Conservation (phyloP, 2,888 invertebrate species). For the Drosophila mercatorum region DNA sequence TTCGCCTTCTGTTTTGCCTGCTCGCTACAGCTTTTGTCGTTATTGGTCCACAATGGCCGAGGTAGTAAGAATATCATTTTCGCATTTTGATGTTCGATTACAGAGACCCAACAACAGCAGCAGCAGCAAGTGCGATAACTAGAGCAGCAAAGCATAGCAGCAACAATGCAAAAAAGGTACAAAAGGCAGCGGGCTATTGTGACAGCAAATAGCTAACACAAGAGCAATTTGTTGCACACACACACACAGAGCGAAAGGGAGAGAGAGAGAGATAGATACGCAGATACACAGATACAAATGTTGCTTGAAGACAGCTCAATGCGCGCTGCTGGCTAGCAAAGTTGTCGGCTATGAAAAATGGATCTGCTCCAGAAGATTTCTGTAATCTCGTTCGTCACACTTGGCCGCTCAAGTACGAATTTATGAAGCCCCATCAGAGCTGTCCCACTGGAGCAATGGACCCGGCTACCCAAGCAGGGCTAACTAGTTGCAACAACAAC, state of each 20-base stretch:
- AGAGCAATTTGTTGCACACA: conserved; percentile 71
- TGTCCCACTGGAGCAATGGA: conserved; percentile 43
- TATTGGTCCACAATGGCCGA: conserved; percentile 68
- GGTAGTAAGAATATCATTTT: conserved; percentile 69
- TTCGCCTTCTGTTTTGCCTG: conserved; percentile 32
- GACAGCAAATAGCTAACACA: conserved; percentile 70
- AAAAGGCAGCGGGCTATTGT: conserved; percentile 70
- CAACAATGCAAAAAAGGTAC: conserved; percentile 58
- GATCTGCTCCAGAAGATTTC: conserved; percentile 85
- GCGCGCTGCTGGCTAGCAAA: conserved; percentile 47
- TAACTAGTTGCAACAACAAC: conserved; percentile 7
- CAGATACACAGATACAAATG: conserved; percentile 40
- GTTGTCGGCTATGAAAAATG: conserved; percentile 82
- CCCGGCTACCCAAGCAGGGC: conserved; percentile 18
- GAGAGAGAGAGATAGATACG: conserved; percentile 20
- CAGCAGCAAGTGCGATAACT: conserved; percentile 54
- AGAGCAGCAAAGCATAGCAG: conserved; percentile 71
- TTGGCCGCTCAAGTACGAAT: conserved; percentile 83
- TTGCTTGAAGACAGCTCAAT: conserved; percentile 54
- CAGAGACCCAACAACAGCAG: conserved; percentile 40
- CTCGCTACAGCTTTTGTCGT: conserved; percentile 18
- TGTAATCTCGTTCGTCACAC: conserved; percentile 84
- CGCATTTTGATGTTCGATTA: conserved; percentile 77
- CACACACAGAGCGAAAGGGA: conserved; percentile 18
- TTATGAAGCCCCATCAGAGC: conserved; percentile 72